phyloP scores from a whole-genome alignment of 2,888 invertebrate species.

The Venusia cambrica region DNA sequence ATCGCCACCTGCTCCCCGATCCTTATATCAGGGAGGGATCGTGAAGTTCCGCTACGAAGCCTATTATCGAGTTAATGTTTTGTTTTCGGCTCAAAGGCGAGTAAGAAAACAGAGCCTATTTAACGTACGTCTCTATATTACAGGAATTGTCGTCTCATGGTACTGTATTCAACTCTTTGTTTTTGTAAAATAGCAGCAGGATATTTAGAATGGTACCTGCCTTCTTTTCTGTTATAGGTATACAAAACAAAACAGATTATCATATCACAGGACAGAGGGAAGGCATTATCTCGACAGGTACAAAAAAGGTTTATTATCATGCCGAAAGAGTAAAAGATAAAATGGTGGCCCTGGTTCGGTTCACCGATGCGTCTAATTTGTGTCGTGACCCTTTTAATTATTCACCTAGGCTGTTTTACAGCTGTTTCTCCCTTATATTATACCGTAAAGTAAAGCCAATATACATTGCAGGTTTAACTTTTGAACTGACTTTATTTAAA shows the following conservation, averaged over 20 bases:
- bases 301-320: constrained; percentile 15
- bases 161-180: too few relatives aligned
- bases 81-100: constrained; percentile 25
- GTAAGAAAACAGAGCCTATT: constrained; percentile 27
- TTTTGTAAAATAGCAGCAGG: too few relatives aligned
- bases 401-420: too few relatives aligned
- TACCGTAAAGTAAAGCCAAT: too few relatives aligned
- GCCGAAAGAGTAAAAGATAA: constrained; percentile 7
- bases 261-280: constrained; percentile 11
- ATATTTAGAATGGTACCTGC: too few relatives aligned
- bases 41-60: constrained; percentile 15
- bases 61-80: constrained; percentile 29
- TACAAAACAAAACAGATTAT: constrained; percentile 12
- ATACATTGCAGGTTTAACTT: too few relatives aligned
- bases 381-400: not conserved
- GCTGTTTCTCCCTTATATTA: too few relatives aligned
- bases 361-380: not conserved
- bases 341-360: too few relatives aligned
- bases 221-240: too few relatives aligned
- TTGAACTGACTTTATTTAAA: too few relatives aligned
- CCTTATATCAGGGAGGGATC: constrained; percentile 23
- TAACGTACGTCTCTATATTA: too few relatives aligned
- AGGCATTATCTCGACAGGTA: constrained; percentile 16
- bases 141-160: too few relatives aligned
- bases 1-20: constrained; percentile 24